These are phyloP conservation scores for Acromyrmex heyeri DNA, from an alignment of 1,140 invertebrate genomes.

Conservation along the genomic window DNA sequence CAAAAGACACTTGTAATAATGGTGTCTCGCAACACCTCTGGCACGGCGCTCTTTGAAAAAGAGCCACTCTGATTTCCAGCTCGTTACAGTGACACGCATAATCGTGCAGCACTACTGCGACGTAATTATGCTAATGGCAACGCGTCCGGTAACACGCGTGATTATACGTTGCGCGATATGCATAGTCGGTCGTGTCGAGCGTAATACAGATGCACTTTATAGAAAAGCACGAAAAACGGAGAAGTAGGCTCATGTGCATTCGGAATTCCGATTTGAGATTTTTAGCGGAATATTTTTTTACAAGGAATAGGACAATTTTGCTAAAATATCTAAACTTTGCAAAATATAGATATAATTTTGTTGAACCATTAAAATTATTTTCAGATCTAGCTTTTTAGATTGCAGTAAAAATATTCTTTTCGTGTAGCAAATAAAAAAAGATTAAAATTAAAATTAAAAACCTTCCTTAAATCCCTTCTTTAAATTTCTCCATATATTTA, in stretches of 20 bases:
- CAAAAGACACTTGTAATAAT: conserved; percentile 25
- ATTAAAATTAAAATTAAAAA: not conserved
- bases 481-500: too few species aligned
- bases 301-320: not conserved
- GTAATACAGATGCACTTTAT: conserved; percentile 64
- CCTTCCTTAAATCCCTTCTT: too few species aligned
- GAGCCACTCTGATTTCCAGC: conserved; percentile 28
- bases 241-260: not conserved
- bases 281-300: not conserved
- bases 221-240: not conserved
- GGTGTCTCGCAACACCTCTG: conserved; percentile 9
- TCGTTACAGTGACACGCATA: conserved; percentile 42
- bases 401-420: too few species aligned
- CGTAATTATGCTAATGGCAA: conserved; percentile 71
- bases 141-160: conserved; percentile 63
- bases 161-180: conserved; percentile 61
- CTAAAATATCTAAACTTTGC: too few species aligned
- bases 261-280: not conserved
- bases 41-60: conserved; percentile 43
- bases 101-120: conserved; percentile 46
- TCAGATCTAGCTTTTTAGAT: too few species aligned
- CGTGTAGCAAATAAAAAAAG: not conserved
- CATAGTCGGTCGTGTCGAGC: conserved; percentile 30
- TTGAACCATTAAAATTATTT: too few species aligned
- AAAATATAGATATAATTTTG: not conserved